Percentiles rank a stretch among this genome's conserved stretches.
These are phyloP conservation scores for Drosophila subpulchrella DNA, from an alignment of 1,140 invertebrate genomes.

Conservation along the genomic window DNA sequence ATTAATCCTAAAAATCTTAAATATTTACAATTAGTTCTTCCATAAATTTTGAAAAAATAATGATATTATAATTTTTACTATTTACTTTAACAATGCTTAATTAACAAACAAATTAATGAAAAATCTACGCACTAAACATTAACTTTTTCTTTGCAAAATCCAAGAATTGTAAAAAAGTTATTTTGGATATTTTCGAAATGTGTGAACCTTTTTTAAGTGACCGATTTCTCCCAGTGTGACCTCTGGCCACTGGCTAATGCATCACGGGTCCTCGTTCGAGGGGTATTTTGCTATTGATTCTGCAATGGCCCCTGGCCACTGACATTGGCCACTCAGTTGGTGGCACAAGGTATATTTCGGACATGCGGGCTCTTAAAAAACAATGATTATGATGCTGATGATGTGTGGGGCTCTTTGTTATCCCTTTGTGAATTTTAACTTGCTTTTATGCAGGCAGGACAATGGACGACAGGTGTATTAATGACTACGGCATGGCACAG, in stretches of 20 bases:
- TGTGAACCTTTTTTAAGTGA: background rate
- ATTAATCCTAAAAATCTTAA: no score
- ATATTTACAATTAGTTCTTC: no score
- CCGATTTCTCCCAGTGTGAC: conserved; percentile 4
- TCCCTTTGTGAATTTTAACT: conserved; percentile 29
- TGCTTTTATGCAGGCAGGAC: conserved; percentile 24
- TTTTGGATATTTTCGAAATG: background rate
- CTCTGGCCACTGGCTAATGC: conserved; percentile 1
- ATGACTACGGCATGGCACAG: conserved; percentile 45
- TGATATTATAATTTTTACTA: no score
- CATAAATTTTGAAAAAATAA: no score
- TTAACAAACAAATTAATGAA: no score
- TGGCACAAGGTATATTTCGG: conserved; percentile 1
- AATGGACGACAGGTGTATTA: conserved; percentile 28
- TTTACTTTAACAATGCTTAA: no score
- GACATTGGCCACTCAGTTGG: background rate
- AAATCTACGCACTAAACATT: no score
- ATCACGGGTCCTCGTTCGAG: background rate
- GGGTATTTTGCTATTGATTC: conserved; percentile 35
- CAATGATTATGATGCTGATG: conserved; percentile 42
- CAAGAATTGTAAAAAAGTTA: no score
- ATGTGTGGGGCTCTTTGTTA: conserved; percentile 30
- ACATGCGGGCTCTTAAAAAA: conserved; percentile 34
- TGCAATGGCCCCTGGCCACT: conserved; percentile 10
- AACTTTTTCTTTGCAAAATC: no score